Evolutionary conservation across 2,888 invertebrate genomes (phyloP).

Genomic region (Pollenia griseotomentosa): DNA sequence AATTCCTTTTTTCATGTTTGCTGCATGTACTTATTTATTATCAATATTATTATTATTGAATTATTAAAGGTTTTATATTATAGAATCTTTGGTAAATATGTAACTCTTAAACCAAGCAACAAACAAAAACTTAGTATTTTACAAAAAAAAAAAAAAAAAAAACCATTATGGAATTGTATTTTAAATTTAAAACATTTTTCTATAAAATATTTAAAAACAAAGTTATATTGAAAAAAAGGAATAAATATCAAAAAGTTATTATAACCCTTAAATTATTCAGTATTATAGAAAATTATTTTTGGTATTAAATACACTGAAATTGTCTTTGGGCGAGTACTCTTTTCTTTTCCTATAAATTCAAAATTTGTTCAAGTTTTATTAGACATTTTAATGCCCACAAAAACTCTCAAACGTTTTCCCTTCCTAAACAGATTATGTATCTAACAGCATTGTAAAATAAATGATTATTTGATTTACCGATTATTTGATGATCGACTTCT

Average conservation of each 20-base stretch:
- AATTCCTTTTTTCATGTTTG: slow-evolving; percentile 60
- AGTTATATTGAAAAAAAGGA: slow-evolving; percentile 52
- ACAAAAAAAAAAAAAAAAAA: slow-evolving; percentile 40
- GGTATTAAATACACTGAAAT: neutral
- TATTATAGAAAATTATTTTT: neutral
- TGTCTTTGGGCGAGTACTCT: too few relatives aligned
- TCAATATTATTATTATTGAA: slow-evolving; percentile 36
- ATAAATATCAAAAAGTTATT: slow-evolving; percentile 70
- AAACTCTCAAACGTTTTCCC: too few relatives aligned
- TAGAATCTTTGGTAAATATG: slow-evolving; percentile 38
- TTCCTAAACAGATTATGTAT: too few relatives aligned
- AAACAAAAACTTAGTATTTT: slow-evolving; percentile 52
- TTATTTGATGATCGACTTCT: too few relatives aligned
- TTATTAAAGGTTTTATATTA: slow-evolving; percentile 33
- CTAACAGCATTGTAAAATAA: too few relatives aligned
- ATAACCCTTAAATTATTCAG: slow-evolving; percentile 55
- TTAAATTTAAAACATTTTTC: slow-evolving; percentile 60
- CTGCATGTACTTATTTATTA: slow-evolving; percentile 39
- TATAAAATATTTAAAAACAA: slow-evolving; percentile 60
- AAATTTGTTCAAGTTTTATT: too few relatives aligned
- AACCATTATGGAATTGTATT: slow-evolving; percentile 71
- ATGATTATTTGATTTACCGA: too few relatives aligned
- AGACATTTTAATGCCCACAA: too few relatives aligned
- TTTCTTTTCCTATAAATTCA: too few relatives aligned
- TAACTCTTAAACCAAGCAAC: neutral